A percentile compares a stretch with the other conserved stretches of the same genome.
Evolutionary conservation across 2,113 vertebrate species (phyloP).

Genomic region (Drymodes brunneopygia): DNA sequence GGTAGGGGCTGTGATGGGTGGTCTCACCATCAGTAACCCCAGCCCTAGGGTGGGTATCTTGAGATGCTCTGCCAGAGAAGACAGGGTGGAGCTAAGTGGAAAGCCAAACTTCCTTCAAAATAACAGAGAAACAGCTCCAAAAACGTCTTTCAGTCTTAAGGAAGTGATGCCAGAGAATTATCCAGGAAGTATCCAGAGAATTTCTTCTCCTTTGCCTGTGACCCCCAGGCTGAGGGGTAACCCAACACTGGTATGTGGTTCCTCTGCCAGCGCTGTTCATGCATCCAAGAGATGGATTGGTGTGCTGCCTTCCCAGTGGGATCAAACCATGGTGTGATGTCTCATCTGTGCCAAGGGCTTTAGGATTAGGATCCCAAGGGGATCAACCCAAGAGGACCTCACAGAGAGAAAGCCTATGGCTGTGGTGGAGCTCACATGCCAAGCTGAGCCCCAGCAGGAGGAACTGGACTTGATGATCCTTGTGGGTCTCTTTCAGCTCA

Average conservation of each 20-base stretch:
- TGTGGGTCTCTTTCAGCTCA: neutral
- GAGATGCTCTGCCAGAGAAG: neutral
- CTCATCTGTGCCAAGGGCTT: neutral
- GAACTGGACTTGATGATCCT: neutral
- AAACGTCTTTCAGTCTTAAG: neutral
- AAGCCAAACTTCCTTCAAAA: neutral
- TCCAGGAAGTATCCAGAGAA: neutral
- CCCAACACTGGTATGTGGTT: neutral
- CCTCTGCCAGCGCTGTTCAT: neutral
- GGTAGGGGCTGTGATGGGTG: neutral
- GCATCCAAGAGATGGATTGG: neutral
- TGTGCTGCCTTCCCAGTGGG: neutral
- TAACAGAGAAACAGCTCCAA: neutral
- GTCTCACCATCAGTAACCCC: neutral
- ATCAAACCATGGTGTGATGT: neutral
- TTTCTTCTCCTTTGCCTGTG: neutral
- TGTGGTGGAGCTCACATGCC: accelerated
- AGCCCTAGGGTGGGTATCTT: neutral
- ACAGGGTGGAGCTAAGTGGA: neutral
- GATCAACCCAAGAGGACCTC: neutral
- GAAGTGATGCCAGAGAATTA: neutral
- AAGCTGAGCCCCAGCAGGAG: neutral
- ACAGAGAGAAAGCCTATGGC: neutral
- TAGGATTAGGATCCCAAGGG: neutral
- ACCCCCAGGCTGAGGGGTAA: neutral